Conservation (phyloP, 2,888 invertebrate species). For the Julus scandinavius region DNA sequence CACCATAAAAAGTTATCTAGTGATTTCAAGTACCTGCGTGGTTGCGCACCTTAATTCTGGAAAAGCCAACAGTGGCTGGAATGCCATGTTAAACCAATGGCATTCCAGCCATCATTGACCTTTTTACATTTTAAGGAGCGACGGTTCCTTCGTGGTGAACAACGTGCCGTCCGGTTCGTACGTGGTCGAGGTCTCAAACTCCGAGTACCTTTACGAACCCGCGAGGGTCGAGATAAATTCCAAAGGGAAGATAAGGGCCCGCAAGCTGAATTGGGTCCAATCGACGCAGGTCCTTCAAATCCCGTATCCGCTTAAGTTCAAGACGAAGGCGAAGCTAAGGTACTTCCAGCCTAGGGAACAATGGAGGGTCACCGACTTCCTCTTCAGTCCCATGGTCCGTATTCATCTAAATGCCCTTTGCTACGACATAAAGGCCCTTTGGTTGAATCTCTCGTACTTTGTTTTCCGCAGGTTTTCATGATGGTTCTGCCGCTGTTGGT, state of each 20-base stretch:
- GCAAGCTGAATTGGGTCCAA: constrained; percentile 94
- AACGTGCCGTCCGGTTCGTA: constrained; percentile 93
- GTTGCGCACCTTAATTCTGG: too few relatives aligned
- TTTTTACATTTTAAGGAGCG: constrained; percentile 78
- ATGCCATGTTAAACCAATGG: too few relatives aligned
- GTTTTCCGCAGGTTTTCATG: constrained; percentile 78
- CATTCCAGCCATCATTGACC: too few relatives aligned
- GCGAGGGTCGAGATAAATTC: constrained; percentile 96
- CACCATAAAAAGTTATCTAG: too few relatives aligned
- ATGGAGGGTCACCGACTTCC: constrained; percentile 95
- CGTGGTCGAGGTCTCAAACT: constrained; percentile 89
- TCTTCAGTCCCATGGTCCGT: constrained; percentile 91
- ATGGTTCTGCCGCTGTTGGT: constrained; percentile 92
- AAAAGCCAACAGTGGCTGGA: too few relatives aligned
- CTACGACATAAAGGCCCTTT: too few relatives aligned
- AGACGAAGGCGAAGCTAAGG: constrained; percentile 80
- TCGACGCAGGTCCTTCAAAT: constrained; percentile 89
- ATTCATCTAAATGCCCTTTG: background rate
- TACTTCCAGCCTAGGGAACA: constrained; percentile 96
- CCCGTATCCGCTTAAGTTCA: constrained; percentile 91
- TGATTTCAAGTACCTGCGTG: too few relatives aligned
- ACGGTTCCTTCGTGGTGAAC: constrained; percentile 89
- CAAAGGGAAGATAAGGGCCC: constrained; percentile 94
- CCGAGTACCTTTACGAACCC: constrained; percentile 92
- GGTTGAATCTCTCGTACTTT: constrained; percentile 8